Evolutionary conservation across 2,888 invertebrate species (phyloP).

Genomic region (Idaea aversata): DNA sequence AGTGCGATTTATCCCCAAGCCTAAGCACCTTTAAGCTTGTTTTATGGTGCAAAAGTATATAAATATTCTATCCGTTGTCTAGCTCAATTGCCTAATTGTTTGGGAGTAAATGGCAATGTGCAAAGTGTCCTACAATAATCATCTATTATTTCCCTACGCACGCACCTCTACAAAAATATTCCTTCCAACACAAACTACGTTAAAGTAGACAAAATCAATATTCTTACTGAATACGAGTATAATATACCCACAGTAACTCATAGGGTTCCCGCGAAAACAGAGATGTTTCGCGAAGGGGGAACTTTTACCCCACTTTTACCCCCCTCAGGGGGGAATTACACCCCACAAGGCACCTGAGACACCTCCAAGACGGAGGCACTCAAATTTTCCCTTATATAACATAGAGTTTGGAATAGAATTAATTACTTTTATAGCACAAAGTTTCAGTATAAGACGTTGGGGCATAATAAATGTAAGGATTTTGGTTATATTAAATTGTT

Average conservation of each 20-base stretch:
- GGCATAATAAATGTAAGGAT: conserved; percentile 10
- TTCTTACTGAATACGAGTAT: not conserved
- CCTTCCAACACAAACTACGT: not conserved
- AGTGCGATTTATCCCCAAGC: too few relatives aligned
- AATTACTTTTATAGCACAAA: conserved; percentile 45
- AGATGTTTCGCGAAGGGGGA: conserved; percentile 34
- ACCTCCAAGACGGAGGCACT: conserved; percentile 53
- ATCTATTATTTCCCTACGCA: not conserved
- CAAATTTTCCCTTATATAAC: conserved; percentile 54
- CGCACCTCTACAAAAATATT: not conserved
- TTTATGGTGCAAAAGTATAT: too few relatives aligned
- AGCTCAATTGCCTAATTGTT: too few relatives aligned
- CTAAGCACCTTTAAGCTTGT: too few relatives aligned
- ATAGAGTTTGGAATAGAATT: conserved; percentile 31
- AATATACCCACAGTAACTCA: conserved; percentile 35
- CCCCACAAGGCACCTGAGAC: conserved; percentile 49
- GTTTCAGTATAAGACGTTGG: conserved; percentile 38
- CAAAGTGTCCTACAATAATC: too few relatives aligned
- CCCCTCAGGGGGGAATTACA: conserved; percentile 10
- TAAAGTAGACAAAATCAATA: not conserved
- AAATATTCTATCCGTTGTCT: too few relatives aligned
- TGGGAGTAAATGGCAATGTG: too few relatives aligned
- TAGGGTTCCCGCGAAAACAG: conserved; percentile 50
- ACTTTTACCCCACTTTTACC: conserved; percentile 7
- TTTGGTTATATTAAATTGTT: conserved; percentile 5